Evolutionary conservation across 2,113 vertebrate genomes (phyloP).

Genomic region (Sporophila hypoxantha): DNA sequence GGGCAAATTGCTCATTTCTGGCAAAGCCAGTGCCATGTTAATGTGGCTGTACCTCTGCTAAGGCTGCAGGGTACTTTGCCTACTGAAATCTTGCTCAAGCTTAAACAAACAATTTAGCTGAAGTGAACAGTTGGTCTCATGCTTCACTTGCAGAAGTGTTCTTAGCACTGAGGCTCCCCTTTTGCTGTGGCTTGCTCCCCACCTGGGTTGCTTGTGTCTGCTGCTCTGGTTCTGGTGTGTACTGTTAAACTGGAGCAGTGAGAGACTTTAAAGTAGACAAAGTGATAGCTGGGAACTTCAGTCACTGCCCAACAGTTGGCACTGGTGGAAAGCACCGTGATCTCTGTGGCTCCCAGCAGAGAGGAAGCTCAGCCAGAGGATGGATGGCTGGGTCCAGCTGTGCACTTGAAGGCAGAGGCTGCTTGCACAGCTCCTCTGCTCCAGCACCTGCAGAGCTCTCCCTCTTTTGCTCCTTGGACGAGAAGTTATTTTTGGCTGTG

Average conservation of each 20-base stretch:
- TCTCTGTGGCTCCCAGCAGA: not conserved
- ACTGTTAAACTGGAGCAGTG: not conserved
- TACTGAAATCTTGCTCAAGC: constrained; percentile 6
- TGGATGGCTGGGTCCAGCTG: not conserved
- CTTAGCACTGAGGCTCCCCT: not conserved
- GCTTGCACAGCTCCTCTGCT: not conserved
- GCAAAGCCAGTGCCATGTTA: not conserved
- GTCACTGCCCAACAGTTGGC: not conserved
- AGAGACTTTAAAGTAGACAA: not conserved
- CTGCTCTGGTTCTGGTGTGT: not conserved
- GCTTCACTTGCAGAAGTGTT: not conserved
- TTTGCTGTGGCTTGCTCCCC: not conserved
- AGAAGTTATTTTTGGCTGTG: constrained; percentile 51
- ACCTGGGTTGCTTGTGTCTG: not conserved
- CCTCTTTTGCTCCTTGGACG: not conserved
- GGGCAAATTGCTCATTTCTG: not conserved
- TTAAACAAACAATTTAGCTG: not conserved
- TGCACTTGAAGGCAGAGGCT: not conserved
- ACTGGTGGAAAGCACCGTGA: rapidly evolving
- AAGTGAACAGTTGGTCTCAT: not conserved
- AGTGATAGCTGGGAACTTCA: not conserved
- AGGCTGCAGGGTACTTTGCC: not conserved
- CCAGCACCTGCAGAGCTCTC: constrained; percentile 9
- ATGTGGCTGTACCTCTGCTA: not conserved
- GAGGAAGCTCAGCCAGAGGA: not conserved